A percentile compares a stretch with the other conserved stretches of the same genome.
These are phyloP conservation scores for Aphis gossypii DNA, from an alignment of 1,140 invertebrate genomes.

Conservation along the genomic window DNA sequence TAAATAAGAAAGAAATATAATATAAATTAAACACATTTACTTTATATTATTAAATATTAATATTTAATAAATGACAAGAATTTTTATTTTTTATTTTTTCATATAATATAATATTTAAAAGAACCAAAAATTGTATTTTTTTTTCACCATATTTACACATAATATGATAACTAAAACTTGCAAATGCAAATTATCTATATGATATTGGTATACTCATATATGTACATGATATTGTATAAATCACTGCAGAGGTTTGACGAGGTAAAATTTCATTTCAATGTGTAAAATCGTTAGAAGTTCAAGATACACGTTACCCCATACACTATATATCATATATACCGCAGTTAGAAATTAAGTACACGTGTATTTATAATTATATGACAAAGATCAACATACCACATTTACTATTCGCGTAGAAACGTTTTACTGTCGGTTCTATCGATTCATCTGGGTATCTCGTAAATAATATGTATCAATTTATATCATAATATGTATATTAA, in stretches of 20 bases:
- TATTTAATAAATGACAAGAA: too few species aligned
- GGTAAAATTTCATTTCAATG: neutral
- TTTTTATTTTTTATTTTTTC: too few species aligned
- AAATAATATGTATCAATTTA: neutral
- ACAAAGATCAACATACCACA: too few species aligned
- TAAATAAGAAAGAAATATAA: too few species aligned
- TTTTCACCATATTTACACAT: neutral
- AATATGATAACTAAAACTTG: neutral
- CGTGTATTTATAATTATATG: too few species aligned
- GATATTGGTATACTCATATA: neutral
- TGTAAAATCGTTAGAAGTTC: neutral
- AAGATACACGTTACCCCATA: neutral
- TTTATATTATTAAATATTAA: too few species aligned
- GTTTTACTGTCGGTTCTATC: neutral
- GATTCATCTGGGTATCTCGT: neutral
- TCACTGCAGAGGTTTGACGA: neutral
- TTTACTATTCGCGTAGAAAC: too few species aligned
- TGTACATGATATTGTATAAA: too few species aligned
- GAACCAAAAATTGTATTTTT: neutral
- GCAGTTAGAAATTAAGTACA: too few species aligned
- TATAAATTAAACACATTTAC: too few species aligned
- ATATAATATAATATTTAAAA: neutral
- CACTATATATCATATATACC: too few species aligned
- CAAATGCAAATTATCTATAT: neutral
- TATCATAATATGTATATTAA: neutral